phyloP scores from a whole-genome alignment of 2,797 vertebrate species.

The Stomatorhinus walkeri region DNA sequence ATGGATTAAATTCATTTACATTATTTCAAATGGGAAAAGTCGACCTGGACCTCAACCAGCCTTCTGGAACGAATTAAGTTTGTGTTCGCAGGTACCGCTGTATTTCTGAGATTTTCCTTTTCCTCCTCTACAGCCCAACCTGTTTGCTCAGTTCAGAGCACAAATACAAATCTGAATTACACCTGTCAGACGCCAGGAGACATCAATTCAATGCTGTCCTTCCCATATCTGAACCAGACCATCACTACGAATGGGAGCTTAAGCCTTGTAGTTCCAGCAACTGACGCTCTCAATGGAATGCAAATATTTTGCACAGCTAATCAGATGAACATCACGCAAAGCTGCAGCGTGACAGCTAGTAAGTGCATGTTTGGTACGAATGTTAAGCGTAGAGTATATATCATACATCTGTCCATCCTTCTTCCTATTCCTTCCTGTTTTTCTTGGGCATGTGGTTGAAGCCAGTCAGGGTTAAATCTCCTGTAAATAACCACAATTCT shows the following conservation, averaged over 20 bases:
- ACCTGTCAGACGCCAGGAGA: constrained; percentile 62
- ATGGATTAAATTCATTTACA: background rate
- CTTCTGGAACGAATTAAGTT: background rate
- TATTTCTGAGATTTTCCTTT: background rate
- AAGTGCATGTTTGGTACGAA: background rate
- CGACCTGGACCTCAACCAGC: background rate
- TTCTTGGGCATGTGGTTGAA: background rate
- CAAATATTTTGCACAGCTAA: constrained; percentile 50
- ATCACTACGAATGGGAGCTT: constrained; percentile 31
- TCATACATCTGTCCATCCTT: background rate
- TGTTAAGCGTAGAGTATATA: background rate
- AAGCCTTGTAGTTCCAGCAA: constrained; percentile 35
- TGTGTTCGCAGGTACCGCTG: background rate
- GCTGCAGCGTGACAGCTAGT: constrained; percentile 62
- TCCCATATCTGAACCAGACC: constrained; percentile 48
- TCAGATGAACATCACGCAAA: constrained; percentile 49
- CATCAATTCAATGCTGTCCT: constrained; percentile 54
- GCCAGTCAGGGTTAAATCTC: background rate
- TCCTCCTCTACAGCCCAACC: constrained; percentile 29
- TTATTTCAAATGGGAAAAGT: background rate
- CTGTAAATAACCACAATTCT: background rate
- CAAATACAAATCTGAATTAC: constrained; percentile 50
- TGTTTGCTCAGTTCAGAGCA: constrained; percentile 52
- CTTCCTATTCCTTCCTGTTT: background rate
- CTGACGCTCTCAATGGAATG: constrained; percentile 43